Base-by-base conservation (phyloP, 1,140 invertebrate genomes). In the Notospermus geniculatus region DNA sequence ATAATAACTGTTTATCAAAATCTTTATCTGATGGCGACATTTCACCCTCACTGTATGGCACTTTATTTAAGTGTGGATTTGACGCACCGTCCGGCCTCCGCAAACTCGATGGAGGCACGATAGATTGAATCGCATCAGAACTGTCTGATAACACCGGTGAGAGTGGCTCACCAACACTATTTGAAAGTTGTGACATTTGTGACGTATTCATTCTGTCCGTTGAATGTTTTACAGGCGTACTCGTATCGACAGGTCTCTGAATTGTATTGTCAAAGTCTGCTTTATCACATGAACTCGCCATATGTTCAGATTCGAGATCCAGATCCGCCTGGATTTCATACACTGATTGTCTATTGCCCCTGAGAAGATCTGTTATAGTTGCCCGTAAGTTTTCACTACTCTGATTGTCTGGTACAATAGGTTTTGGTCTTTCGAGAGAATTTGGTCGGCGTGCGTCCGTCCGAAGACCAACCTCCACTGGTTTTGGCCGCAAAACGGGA, bases 11-110 rank as follows among this genome's bases (percentile, higher is more conserved):
- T 36, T 36, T 36, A 36, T 36, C 32, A 36, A 36, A 36, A 7
- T 36, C 32, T 36, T 36, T 36, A 36, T 36, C 32, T 23, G 46
- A 50, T n/a, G 46, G 46, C 46, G 46, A 50, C 46, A 50, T 50
- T 50, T 36, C 46, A 50, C 46, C 46, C 25, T 50, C 46, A 19
- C 25, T 27, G 46, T 50, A 50, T 36, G 32, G 32, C 46, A 50
- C 30, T 57, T 57, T 57, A 41, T 57, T 32, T 68, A 94, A 83
- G 65, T 92, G 92, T 13, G 92, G 91, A 85, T 94, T 92, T 4
- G 92, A 95, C 28, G 92, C 91, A 41, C 91, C 91, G 73, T 95
- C 92, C 1, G 91, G 91, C 82, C 93, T 91, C 69, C 90, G 70
- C 60, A 23, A 65, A 70, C 30, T 71, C n/a, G 46, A 50, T 50